Evolutionary conservation across 2,113 vertebrate species (phyloP).

Genomic region (Nettapus auritus): DNA sequence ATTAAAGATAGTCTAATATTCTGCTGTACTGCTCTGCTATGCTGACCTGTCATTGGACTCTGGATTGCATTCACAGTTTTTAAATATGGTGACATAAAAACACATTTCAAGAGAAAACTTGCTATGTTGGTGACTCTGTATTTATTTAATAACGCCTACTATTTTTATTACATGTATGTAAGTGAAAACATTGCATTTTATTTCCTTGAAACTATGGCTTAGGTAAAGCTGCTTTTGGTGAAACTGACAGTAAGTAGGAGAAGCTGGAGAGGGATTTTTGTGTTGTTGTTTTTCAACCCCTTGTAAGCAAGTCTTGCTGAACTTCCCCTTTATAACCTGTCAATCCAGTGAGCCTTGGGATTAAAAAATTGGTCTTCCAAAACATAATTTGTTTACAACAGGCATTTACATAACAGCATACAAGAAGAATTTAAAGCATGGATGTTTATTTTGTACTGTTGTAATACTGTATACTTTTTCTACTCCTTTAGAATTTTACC

Average conservation of each 20-base stretch:
- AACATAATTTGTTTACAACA: neutral
- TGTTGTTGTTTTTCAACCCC: neutral
- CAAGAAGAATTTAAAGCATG: neutral
- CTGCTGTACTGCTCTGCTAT: neutral
- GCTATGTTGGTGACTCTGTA: neutral
- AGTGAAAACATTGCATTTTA: neutral
- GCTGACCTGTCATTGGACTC: neutral
- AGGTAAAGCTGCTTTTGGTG: neutral
- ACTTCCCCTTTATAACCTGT: neutral
- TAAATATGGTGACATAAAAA: neutral
- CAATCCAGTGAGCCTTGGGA: neutral
- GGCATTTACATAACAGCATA: neutral
- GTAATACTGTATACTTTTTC: slow-evolving; percentile 8
- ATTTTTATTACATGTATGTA: neutral
- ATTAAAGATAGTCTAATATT: neutral
- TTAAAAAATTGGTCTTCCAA: neutral
- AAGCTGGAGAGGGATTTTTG: neutral
- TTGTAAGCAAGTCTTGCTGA: neutral
- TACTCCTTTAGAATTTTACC: slow-evolving; percentile 90
- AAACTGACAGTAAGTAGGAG: neutral
- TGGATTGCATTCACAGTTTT: neutral
- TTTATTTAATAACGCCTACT: neutral
- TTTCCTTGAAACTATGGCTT: neutral
- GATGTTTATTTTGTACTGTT: neutral
- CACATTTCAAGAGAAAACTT: neutral